Conservation (phyloP, 2,888 invertebrate genomes). For the Meghimatium bilineatum region DNA sequence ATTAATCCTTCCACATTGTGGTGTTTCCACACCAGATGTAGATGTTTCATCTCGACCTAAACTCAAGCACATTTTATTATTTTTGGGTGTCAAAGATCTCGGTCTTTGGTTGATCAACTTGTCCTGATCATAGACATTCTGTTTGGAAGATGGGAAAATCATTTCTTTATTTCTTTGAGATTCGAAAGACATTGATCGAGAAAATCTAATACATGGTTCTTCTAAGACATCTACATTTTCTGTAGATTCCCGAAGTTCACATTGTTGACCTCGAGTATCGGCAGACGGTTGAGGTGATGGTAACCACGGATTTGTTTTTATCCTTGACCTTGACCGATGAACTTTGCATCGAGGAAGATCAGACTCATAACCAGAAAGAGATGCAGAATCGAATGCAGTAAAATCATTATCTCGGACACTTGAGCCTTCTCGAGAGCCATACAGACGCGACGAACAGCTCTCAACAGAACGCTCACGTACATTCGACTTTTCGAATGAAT, state of each 20-base stretch:
- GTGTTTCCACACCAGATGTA: not conserved
- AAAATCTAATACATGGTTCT: not conserved
- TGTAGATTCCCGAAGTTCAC: conserved; percentile 22
- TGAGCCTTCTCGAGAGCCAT: conserved; percentile 39
- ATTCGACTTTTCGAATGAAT: conserved; percentile 15
- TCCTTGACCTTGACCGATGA: conserved; percentile 59
- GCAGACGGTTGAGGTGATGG: conserved; percentile 63
- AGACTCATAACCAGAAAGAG: conserved; percentile 45
- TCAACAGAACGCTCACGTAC: conserved; percentile 40
- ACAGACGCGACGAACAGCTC: conserved; percentile 38
- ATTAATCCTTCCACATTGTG: not conserved
- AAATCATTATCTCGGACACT: conserved; percentile 32
- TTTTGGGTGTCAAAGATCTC: conserved; percentile 37
- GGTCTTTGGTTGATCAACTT: conserved; percentile 1
- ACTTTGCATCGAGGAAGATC: conserved; percentile 33
- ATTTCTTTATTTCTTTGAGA: not conserved
- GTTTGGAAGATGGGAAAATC: not conserved
- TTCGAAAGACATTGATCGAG: conserved; percentile 40
- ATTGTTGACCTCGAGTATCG: not conserved
- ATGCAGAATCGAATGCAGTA: conserved; percentile 41
- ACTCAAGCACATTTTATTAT: not conserved
- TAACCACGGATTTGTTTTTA: conserved; percentile 72
- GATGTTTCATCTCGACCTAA: not conserved
- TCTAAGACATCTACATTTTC: conserved; percentile 18
- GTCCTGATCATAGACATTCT: not conserved